These are phyloP conservation scores for Mnemiopsis leidyi DNA, from an alignment of 37 sponge, comb jelly and placozoan genomes.

Conservation along the genomic window DNA sequence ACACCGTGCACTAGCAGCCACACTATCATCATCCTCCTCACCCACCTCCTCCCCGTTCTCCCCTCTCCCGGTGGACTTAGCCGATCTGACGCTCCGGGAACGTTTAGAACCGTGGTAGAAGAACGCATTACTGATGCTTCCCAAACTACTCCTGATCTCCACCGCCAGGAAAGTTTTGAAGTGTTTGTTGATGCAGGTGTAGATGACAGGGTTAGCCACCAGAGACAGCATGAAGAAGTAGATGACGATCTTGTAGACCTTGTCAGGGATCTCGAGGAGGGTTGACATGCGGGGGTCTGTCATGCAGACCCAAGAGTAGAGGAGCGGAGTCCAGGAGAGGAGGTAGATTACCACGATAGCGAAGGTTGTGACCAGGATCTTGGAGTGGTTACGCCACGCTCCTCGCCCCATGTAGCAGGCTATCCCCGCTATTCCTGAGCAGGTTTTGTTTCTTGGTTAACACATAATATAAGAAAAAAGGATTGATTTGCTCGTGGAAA, in stretches of 20 bases:
- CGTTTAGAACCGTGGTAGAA: no score
- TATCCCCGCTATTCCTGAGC: not conserved
- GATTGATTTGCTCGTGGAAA: not conserved
- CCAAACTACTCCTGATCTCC: not conserved
- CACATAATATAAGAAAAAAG: not conserved
- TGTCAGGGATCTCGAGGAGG: not conserved
- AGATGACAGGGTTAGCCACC: not conserved
- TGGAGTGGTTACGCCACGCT: not conserved
- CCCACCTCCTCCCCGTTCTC: not conserved
- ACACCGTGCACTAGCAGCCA: not conserved
- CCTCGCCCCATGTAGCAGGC: not conserved
- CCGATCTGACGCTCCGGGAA: not conserved
- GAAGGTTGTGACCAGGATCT: slow-evolving; percentile 9
- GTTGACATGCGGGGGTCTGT: slow-evolving; percentile 30
- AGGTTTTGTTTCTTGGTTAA: not conserved
- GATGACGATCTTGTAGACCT: not conserved
- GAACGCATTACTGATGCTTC: not conserved
- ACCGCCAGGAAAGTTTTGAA: not conserved
- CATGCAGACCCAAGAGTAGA: slow-evolving; percentile 23
- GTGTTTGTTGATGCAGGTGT: slow-evolving; percentile 24
- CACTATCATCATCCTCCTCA: not conserved
- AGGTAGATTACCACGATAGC: not conserved
- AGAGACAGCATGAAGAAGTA: not conserved
- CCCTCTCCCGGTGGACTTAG: not conserved
- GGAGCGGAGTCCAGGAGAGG: slow-evolving; percentile 40